Conservation (phyloP, 2,797 vertebrate genomes). For the Notolabrus celidotus region DNA sequence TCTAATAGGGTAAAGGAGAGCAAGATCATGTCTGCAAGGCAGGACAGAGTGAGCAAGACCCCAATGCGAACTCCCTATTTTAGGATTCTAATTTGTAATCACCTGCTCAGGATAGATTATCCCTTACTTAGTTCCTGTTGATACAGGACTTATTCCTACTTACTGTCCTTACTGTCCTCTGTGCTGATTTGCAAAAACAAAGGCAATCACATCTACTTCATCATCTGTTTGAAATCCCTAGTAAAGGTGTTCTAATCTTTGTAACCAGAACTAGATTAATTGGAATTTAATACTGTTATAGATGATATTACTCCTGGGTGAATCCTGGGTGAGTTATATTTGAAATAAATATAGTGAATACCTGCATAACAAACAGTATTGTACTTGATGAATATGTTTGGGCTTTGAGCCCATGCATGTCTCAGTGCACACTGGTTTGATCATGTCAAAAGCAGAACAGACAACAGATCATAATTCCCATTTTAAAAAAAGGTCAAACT, state of each 20-base stretch:
- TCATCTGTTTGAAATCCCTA: background rate
- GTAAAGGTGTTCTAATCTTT: background rate
- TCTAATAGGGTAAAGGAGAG: too few relatives aligned
- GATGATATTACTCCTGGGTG: background rate
- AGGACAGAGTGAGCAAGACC: too few relatives aligned
- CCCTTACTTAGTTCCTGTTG: background rate
- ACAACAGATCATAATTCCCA: conserved; percentile 58
- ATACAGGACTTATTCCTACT: background rate
- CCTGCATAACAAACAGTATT: background rate
- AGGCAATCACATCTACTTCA: background rate
- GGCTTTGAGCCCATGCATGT: background rate
- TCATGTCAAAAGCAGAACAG: conserved; percentile 59
- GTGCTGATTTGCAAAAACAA: background rate
- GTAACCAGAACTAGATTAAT: too few relatives aligned
- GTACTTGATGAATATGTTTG: conserved; percentile 5
- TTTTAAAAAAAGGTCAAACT: conserved; percentile 53
- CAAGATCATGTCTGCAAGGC: too few relatives aligned
- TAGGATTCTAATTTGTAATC: too few relatives aligned
- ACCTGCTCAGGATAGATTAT: too few relatives aligned
- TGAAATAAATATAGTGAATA: background rate
- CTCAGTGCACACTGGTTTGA: conserved; percentile 33
- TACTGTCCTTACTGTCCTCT: background rate
- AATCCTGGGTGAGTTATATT: background rate
- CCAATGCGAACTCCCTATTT: too few relatives aligned
- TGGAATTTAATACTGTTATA: too few relatives aligned